Conservation (phyloP, 2,888 invertebrate genomes). For the Sceliomorpha sp. region DNA sequence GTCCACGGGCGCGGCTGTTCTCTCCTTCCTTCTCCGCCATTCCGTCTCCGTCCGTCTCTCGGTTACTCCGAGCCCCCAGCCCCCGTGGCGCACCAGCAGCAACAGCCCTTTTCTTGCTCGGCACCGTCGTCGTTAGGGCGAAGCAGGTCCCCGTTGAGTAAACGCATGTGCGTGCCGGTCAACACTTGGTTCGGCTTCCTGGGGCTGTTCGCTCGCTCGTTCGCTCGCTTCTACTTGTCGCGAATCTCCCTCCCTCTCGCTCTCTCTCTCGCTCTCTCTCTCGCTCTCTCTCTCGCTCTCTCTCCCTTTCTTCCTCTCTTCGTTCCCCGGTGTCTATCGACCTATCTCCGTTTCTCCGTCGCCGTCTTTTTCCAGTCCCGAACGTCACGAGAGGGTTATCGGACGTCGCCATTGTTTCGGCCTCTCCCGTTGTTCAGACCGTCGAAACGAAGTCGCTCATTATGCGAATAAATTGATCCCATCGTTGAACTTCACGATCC, state of each 20-base stretch:
- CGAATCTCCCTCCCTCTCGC: too few relatives aligned
- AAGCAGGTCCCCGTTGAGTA: constrained; percentile 58
- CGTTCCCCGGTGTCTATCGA: constrained; percentile 32
- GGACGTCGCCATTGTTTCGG: constrained; percentile 34
- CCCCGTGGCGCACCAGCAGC: constrained; percentile 23
- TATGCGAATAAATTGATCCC: constrained; percentile 41
- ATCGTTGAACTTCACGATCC: constrained; percentile 33
- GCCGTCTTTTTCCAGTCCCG: constrained; percentile 41
- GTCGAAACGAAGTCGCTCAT: constrained; percentile 28
- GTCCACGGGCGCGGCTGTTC: too few relatives aligned
- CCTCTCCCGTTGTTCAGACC: constrained; percentile 27
- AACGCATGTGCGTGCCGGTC: constrained; percentile 59
- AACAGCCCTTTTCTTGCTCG: constrained; percentile 54
- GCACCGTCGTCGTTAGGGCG: constrained; percentile 53
- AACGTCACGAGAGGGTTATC: constrained; percentile 28
- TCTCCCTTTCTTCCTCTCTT: too few relatives aligned
- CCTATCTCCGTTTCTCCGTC: constrained; percentile 54
- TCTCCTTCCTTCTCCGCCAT: too few relatives aligned
- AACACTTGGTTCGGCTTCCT: constrained; percentile 39
- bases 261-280: too few relatives aligned
- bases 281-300: too few relatives aligned
- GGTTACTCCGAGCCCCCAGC: too few relatives aligned
- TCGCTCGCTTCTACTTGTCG: too few relatives aligned
- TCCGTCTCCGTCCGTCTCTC: too few relatives aligned
- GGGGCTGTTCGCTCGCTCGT: constrained; percentile 26